Conservation (phyloP, 2,113 vertebrate species). For the Sturnira hondurensis region DNA sequence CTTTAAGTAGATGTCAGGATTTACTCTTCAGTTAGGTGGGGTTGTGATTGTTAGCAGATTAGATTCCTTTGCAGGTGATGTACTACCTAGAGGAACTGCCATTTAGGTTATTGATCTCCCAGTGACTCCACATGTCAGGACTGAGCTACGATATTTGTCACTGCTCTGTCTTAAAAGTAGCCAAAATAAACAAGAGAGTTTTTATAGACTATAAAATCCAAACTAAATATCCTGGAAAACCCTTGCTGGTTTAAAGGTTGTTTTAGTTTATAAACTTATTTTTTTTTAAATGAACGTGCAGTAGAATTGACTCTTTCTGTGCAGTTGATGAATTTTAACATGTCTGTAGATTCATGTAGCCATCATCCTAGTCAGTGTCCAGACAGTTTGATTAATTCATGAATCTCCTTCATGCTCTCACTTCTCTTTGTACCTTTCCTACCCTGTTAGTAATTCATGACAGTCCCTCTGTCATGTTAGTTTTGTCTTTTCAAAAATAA, state of each 20-base stretch:
- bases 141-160: constrained; percentile 50
- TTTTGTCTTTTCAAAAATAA: constrained; percentile 4
- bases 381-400: neutral
- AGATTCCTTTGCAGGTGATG: constrained; percentile 15
- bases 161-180: constrained; percentile 31
- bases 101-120: constrained; percentile 60
- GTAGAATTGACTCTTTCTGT: neutral
- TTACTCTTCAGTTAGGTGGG: neutral
- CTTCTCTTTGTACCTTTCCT: neutral
- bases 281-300: neutral
- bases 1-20: constrained; percentile 43
- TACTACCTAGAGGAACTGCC: constrained; percentile 47
- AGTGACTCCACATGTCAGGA: constrained; percentile 50
- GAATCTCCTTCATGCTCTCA: neutral
- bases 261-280: neutral
- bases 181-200: constrained; percentile 44
- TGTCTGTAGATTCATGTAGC: neutral
- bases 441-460: neutral
- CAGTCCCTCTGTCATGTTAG: neutral
- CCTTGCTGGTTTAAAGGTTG: neutral
- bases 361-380: neutral
- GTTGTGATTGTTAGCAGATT: neutral
- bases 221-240: neutral
- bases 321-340: neutral
- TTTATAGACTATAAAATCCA: neutral